phyloP scores from a whole-genome alignment of 2,797 vertebrate species.

The Platyrinchus mystaceus region DNA sequence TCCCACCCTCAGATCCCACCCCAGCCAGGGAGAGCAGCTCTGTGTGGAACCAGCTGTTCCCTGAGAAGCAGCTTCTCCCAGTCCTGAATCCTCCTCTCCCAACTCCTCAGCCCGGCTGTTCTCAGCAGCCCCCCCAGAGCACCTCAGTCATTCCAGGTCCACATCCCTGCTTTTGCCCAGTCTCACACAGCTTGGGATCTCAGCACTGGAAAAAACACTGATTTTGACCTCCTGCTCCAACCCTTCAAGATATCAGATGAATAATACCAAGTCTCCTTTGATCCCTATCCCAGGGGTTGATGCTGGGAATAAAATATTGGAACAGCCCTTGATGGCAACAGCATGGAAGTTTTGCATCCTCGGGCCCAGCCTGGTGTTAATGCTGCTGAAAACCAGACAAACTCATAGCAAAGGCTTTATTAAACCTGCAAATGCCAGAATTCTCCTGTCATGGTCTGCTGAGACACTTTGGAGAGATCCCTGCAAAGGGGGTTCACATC shows the following conservation, averaged over 20 bases:
- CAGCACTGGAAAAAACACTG: not conserved
- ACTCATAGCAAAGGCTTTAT: not conserved
- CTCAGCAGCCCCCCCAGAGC: not conserved
- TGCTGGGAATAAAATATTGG: not conserved
- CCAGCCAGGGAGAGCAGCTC: not conserved
- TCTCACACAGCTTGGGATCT: not conserved
- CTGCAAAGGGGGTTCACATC: not conserved
- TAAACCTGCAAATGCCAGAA: not conserved
- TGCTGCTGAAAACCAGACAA: not conserved
- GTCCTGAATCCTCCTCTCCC: not conserved
- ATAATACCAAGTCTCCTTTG: not conserved
- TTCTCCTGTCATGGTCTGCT: not conserved
- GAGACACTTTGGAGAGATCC: not conserved
- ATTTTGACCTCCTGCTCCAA: not conserved
- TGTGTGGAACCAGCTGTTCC: not conserved
- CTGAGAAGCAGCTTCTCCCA: not conserved
- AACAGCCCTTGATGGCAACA: not conserved
- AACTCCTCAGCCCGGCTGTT: not conserved
- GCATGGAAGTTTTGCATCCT: not conserved
- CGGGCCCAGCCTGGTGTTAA: not conserved
- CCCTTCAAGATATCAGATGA: not conserved
- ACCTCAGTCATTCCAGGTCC: not conserved
- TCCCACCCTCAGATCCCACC: not conserved
- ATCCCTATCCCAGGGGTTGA: not conserved
- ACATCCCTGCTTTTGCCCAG: rapidly evolving